Evolutionary conservation across 2,113 vertebrate genomes (phyloP).

Genomic region (Gadus macrocephalus): DNA sequence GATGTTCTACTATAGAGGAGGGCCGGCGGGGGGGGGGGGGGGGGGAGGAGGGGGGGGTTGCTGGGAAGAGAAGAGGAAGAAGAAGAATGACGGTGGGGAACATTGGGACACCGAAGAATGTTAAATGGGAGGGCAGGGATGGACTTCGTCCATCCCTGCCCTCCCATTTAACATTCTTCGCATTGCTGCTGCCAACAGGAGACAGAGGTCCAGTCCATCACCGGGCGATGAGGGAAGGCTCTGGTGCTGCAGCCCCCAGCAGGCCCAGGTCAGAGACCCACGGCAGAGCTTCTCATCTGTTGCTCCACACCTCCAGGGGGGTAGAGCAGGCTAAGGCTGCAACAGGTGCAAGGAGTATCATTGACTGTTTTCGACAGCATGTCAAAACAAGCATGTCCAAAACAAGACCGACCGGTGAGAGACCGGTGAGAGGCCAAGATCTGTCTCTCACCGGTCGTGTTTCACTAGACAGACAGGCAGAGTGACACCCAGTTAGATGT

Average conservation of each 20-base stretch:
- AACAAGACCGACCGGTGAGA: too few species aligned
- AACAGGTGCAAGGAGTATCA: too few species aligned
- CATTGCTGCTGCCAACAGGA: conserved; percentile 38
- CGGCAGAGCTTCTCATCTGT: not conserved
- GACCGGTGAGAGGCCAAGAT: not conserved
- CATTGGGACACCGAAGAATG: not conserved
- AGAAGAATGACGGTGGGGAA: conserved; percentile 22
- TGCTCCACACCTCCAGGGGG: not conserved
- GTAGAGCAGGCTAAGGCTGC: not conserved
- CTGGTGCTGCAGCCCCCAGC: conserved; percentile 11
- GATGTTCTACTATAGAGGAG: too few species aligned
- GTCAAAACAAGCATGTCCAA: too few species aligned
- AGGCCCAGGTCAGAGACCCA: conserved; percentile 10
- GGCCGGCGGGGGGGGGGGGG: too few species aligned
- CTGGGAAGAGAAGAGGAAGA: conserved; percentile 31
- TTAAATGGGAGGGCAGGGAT: not conserved
- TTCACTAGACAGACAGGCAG: too few species aligned
- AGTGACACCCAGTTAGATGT: too few species aligned
- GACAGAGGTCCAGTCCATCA: conserved; percentile 39
- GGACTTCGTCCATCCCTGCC: conserved; percentile 17
- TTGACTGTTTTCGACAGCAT: not conserved
- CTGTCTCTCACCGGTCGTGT: not conserved
- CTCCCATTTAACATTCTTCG: not conserved
- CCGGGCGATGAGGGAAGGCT: conserved; percentile 18
- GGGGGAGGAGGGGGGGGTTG: not conserved